Evolutionary conservation across 2,797 vertebrate genomes (phyloP).

Genomic region (Rachycentron canadum): DNA sequence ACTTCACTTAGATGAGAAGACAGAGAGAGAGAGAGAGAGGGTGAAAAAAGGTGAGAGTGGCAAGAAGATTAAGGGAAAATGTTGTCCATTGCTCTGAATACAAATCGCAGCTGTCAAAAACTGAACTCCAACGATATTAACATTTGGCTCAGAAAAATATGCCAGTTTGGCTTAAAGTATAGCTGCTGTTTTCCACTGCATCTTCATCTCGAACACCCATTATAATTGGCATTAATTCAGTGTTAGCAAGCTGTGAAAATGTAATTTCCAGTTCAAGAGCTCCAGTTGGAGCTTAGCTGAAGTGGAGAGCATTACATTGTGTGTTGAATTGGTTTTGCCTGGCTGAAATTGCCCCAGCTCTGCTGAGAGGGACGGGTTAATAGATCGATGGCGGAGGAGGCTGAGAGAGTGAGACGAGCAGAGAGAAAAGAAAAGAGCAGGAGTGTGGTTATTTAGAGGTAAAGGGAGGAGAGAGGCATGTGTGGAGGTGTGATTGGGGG

Average conservation of each 20-base stretch:
- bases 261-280: slow-evolving; percentile 75
- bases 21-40: background rate
- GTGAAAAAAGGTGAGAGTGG: slow-evolving; percentile 4
- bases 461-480: slow-evolving; percentile 29
- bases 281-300: slow-evolving; percentile 65
- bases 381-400: slow-evolving; percentile 48
- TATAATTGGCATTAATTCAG: slow-evolving; percentile 73
- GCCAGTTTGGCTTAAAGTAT: slow-evolving; percentile 39
- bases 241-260: slow-evolving; percentile 76
- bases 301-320: slow-evolving; percentile 66
- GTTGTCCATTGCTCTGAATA: slow-evolving; percentile 46
- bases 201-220: slow-evolving; percentile 56
- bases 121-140: slow-evolving; percentile 46
- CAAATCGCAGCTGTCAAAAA: slow-evolving; percentile 60
- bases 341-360: slow-evolving; percentile 55
- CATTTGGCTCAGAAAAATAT: slow-evolving; percentile 53
- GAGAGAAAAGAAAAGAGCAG: slow-evolving; percentile 34
- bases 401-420: slow-evolving; percentile 31
- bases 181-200: slow-evolving; percentile 49
- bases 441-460: slow-evolving; percentile 56
- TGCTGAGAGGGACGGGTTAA: slow-evolving; percentile 65
- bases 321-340: slow-evolving; percentile 70
- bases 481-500: slow-evolving; percentile 24
- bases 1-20: slow-evolving; percentile 35
- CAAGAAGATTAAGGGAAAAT: background rate